Evolutionary conservation across 2,888 invertebrate genomes (phyloP).

Genomic region (Lordiphosa fenestrarum): DNA sequence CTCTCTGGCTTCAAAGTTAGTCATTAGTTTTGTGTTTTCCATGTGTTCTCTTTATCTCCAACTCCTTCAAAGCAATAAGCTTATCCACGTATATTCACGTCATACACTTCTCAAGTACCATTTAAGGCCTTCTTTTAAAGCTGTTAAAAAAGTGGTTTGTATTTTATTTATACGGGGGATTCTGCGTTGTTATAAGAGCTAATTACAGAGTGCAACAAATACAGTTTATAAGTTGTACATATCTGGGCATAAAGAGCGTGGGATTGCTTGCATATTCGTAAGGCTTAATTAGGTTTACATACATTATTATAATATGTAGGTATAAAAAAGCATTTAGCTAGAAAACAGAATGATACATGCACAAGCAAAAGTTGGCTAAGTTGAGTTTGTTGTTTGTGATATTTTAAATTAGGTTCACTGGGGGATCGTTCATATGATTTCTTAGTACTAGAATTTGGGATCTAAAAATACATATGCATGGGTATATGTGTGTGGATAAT

Average conservation of each 20-base stretch:
- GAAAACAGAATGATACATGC: conserved; percentile 43
- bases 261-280: no score
- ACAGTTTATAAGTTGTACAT: conserved; percentile 18
- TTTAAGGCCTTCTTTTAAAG: conserved; percentile 28
- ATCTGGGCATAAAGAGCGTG: conserved; percentile 1
- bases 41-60: no score
- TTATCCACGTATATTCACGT: no score
- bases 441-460: conserved; percentile 22
- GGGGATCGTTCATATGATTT: conserved; percentile 25
- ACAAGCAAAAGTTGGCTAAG: conserved; percentile 43
- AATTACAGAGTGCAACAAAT: conserved; percentile 33
- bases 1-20: no score
- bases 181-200: conserved; percentile 15
- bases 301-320: conserved; percentile 9
- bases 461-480: conserved; percentile 21
- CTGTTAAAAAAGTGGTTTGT: conserved; percentile 38
- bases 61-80: no score
- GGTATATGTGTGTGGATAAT: conserved; percentile 26
- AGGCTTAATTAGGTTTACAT: no score
- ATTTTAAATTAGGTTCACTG: conserved; percentile 25
- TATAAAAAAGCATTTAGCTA: conserved; percentile 63
- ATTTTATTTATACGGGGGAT: conserved; percentile 47
- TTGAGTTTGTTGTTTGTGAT: conserved; percentile 17
- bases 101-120: no score
- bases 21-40: no score